A percentile compares a stretch with the other conserved stretches of the same genome.
Evolutionary conservation across 2,888 invertebrate genomes (phyloP).

Genomic region (Hypolimnas misippus): DNA sequence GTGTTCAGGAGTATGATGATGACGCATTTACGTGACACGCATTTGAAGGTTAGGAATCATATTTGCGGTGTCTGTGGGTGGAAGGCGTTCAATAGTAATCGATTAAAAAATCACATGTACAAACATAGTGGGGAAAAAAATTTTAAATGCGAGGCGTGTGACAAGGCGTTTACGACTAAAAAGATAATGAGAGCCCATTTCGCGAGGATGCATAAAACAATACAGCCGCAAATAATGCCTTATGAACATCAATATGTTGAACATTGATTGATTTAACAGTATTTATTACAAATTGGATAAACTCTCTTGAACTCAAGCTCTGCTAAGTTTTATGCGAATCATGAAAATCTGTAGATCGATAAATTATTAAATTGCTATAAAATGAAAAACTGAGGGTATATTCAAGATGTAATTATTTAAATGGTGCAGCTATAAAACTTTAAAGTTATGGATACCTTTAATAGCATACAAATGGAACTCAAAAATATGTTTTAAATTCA

Average conservation of each 20-base stretch:
- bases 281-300: too few relatives aligned
- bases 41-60: slow-evolving; percentile 71
- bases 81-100: slow-evolving; percentile 74
- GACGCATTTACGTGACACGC: slow-evolving; percentile 71
- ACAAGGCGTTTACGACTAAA: slow-evolving; percentile 73
- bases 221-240: slow-evolving; percentile 49
- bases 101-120: slow-evolving; percentile 80
- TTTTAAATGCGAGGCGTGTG: slow-evolving; percentile 72
- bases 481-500: too few relatives aligned
- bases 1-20: slow-evolving; percentile 78
- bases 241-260: slow-evolving; percentile 58
- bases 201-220: slow-evolving; percentile 66
- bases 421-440: too few relatives aligned
- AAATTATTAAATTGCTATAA: not conserved
- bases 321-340: too few relatives aligned
- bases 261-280: slow-evolving; percentile 41
- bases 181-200: slow-evolving; percentile 77
- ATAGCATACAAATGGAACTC: too few relatives aligned
- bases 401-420: too few relatives aligned
- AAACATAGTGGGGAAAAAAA: slow-evolving; percentile 79
- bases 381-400: slow-evolving; percentile 7
- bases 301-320: too few relatives aligned
- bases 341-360: too few relatives aligned
- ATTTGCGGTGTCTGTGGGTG: slow-evolving; percentile 72
- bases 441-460: too few relatives aligned